These are phyloP conservation scores for Andrena fulva DNA, from an alignment of 2,888 invertebrate species.

Conservation along the genomic window DNA sequence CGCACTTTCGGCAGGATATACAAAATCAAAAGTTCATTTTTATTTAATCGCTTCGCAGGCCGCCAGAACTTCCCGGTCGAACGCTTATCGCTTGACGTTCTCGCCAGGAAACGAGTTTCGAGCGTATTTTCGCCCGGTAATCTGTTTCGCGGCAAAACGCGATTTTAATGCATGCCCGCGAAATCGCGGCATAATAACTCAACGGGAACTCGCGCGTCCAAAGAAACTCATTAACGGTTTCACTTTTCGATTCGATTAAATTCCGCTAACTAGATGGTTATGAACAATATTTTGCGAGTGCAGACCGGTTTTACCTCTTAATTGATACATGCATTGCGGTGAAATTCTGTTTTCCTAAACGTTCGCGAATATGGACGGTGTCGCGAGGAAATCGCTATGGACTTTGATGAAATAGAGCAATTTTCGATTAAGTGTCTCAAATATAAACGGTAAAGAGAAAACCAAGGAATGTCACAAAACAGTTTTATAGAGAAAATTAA, in stretches of 20 bases:
- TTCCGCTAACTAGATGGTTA: background rate
- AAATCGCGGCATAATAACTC: conserved; percentile 50
- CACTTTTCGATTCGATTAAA: conserved; percentile 13
- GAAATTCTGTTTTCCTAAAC: background rate
- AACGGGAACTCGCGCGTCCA: conserved; percentile 2
- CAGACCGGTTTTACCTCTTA: background rate
- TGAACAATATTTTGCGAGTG: background rate
- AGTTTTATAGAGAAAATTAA: too few species aligned
- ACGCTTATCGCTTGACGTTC: conserved; percentile 37
- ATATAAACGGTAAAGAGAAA: too few species aligned
- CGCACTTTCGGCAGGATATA: conserved; percentile 22
- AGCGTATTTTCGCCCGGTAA: conserved; percentile 11
- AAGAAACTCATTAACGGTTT: conserved; percentile 47
- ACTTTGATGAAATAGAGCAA: too few species aligned
- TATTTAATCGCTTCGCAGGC: conserved; percentile 45
- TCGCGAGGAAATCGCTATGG: too few species aligned
- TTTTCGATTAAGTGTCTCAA: too few species aligned
- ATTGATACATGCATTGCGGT: background rate
- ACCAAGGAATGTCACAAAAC: too few species aligned
- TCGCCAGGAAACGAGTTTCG: conserved; percentile 33
- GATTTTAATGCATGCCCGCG: conserved; percentile 44
- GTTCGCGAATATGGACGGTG: background rate
- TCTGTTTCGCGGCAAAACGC: conserved; percentile 28
- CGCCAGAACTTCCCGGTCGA: conserved; percentile 21
- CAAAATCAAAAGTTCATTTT: conserved; percentile 56